phyloP scores from a whole-genome alignment of 2,888 invertebrate genomes.

The Lysandra coridon region DNA sequence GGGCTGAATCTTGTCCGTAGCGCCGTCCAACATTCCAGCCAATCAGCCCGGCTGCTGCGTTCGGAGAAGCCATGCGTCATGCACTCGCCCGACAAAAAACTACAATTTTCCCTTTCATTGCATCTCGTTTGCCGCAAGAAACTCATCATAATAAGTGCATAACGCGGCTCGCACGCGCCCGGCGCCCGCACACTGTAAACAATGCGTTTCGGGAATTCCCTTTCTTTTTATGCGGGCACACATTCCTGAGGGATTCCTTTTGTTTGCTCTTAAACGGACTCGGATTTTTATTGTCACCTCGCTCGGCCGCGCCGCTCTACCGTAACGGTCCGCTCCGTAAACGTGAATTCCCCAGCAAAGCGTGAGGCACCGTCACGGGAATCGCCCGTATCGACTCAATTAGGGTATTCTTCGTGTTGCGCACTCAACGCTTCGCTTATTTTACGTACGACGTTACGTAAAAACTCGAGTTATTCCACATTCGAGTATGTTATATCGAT shows the following conservation, averaged over 20 bases:
- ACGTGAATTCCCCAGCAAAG: neutral
- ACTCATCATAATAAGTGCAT: constrained; percentile 67
- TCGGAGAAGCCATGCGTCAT: constrained; percentile 73
- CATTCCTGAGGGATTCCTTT: constrained; percentile 80
- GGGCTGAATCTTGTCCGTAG: constrained; percentile 43
- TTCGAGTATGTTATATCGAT: neutral
- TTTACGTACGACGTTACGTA: constrained; percentile 1
- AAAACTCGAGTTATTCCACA: neutral
- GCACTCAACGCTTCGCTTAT: neutral
- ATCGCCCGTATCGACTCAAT: neutral
- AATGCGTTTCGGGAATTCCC: constrained; percentile 78
- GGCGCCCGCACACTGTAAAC: constrained; percentile 65
- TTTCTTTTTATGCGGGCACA: constrained; percentile 70
- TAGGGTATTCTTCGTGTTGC: neutral
- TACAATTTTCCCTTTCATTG: constrained; percentile 77
- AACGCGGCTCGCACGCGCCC: constrained; percentile 55
- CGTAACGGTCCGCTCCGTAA: constrained; percentile 48
- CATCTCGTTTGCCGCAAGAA: constrained; percentile 57
- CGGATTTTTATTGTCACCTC: constrained; percentile 63
- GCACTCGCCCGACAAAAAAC: constrained; percentile 63
- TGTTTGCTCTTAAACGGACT: constrained; percentile 70
- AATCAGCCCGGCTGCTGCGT: constrained; percentile 53
- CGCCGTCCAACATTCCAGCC: constrained; percentile 50
- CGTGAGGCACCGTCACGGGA: constrained; percentile 1
- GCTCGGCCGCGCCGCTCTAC: constrained; percentile 57